Percentiles rank a stretch among this genome's conserved stretches.
phyloP scores from a whole-genome alignment of 2,888 invertebrate genomes.

The Linnaemya tessellans region DNA sequence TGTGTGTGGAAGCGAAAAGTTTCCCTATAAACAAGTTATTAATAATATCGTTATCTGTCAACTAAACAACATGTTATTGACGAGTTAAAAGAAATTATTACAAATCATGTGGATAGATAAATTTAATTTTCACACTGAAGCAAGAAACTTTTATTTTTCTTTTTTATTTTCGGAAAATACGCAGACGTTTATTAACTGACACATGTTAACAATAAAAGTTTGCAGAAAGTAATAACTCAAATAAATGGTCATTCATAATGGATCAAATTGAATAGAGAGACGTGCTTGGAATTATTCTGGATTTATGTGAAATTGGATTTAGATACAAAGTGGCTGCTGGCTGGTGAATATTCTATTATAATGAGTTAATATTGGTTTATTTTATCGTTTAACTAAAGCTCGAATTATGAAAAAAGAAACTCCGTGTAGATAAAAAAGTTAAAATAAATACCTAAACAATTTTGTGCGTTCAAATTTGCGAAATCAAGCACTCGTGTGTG shows the following conservation, averaged over 20 bases:
- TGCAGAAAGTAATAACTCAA: conserved; percentile 14
- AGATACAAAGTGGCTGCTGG: too few species aligned
- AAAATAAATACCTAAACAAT: too few species aligned
- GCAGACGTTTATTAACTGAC: conserved; percentile 5
- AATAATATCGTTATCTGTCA: conserved; percentile 44
- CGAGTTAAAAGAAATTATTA: conserved; percentile 41
- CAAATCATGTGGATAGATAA: conserved; percentile 11
- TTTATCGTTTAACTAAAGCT: too few species aligned
- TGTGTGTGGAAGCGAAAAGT: background rate
- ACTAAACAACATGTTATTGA: conserved; percentile 50
- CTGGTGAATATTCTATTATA: too few species aligned
- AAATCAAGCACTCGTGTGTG: too few species aligned
- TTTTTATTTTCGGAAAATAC: background rate
- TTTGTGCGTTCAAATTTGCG: too few species aligned
- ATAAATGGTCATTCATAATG: background rate
- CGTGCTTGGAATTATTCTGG: too few species aligned
- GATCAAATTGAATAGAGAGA: background rate
- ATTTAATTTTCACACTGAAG: background rate
- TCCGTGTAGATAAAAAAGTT: too few species aligned
- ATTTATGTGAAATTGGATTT: too few species aligned
- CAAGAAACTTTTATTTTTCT: background rate
- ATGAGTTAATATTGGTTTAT: too few species aligned
- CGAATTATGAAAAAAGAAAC: too few species aligned
- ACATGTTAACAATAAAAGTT: conserved; percentile 9
- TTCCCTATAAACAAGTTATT: conserved; percentile 42